Evolutionary conservation across 2,797 vertebrate species (phyloP).

Genomic region (Sarcophilus harrisii): DNA sequence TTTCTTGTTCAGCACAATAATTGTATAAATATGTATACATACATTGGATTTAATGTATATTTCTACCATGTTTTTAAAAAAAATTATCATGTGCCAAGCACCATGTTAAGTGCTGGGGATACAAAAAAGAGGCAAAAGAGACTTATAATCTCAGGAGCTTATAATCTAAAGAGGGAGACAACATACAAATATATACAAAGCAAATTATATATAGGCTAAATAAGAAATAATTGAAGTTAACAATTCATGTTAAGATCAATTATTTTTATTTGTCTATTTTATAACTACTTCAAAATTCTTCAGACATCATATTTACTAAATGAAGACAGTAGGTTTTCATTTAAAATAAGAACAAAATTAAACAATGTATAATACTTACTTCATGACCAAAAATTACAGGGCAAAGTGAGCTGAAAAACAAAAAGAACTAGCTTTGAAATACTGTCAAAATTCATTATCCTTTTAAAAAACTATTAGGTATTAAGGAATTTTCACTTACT

Average conservation of each 20-base stretch:
- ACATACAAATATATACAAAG: background rate
- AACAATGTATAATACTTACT: conserved; percentile 85
- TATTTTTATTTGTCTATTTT: background rate
- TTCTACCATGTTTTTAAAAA: too few relatives aligned
- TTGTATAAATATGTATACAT: too few relatives aligned
- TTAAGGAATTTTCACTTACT: conserved; percentile 47
- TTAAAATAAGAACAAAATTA: conserved; percentile 36
- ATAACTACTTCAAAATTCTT: background rate
- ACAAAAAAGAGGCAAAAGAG: background rate
- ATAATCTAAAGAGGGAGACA: background rate
- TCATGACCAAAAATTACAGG: conserved; percentile 97
- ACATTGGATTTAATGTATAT: too few relatives aligned
- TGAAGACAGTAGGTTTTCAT: background rate
- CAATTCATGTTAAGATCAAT: background rate
- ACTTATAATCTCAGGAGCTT: background rate
- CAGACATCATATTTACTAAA: background rate
- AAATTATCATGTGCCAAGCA: background rate
- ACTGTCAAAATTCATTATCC: background rate
- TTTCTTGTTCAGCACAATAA: too few relatives aligned
- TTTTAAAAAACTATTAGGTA: background rate
- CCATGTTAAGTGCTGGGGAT: background rate
- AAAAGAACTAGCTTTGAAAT: conserved; percentile 54
- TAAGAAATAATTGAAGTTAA: background rate
- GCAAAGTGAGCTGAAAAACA: conserved; percentile 94
- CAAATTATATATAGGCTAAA: background rate